phyloP scores from a whole-genome alignment of 2,113 vertebrate species.

The Nycticryphes semicollaris region DNA sequence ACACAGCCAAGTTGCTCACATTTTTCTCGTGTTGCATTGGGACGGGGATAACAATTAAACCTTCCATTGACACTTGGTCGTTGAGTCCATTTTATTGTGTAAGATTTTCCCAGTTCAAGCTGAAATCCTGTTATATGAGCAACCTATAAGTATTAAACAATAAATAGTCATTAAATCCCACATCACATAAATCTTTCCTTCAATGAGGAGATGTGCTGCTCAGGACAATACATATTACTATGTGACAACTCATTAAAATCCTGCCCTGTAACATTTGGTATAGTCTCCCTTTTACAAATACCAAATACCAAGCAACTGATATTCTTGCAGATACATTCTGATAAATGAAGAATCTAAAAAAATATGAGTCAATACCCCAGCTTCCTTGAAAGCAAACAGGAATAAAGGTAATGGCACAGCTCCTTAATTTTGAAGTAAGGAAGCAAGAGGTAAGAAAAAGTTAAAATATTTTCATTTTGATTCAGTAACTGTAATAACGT shows the following conservation, averaged over 20 bases:
- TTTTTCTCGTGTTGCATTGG: not conserved
- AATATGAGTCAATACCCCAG: not conserved
- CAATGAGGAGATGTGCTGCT: not conserved
- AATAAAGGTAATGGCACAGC: not conserved
- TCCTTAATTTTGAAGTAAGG: not conserved
- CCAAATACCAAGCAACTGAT: not conserved
- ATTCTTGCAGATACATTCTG: not conserved
- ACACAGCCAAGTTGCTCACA: constrained; percentile 47
- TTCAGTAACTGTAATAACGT: not conserved
- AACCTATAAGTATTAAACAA: constrained; percentile 41
- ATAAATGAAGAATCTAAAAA: not conserved
- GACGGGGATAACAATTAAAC: constrained; percentile 60
- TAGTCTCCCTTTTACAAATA: not conserved
- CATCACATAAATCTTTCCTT: not conserved
- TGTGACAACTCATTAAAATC: not conserved
- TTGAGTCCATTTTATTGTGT: constrained; percentile 53
- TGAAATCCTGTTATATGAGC: constrained; percentile 38
- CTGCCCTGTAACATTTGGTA: not conserved
- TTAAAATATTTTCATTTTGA: not conserved
- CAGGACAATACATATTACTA: not conserved
- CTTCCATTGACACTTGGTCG: not conserved
- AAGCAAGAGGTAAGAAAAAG: not conserved
- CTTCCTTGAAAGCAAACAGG: not conserved
- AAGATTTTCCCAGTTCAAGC: constrained; percentile 60
- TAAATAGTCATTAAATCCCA: not conserved